phyloP scores from a whole-genome alignment of 1,140 invertebrate species.

The Physella acuta region DNA sequence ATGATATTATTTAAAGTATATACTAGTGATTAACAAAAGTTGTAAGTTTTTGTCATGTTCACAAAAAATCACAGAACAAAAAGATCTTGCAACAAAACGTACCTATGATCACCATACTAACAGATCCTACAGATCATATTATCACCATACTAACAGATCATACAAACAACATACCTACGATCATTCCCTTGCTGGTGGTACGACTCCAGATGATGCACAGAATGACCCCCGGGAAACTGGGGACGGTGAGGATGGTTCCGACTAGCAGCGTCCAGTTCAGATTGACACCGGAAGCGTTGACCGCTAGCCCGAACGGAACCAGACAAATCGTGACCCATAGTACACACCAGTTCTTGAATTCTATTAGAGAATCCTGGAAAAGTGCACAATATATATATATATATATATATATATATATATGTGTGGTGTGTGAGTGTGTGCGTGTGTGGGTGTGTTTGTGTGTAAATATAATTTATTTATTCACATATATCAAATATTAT shows the following conservation, averaged over 20 bases:
- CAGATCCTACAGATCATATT: background rate
- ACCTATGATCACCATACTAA: background rate
- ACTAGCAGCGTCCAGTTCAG: constrained; percentile 45
- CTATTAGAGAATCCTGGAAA: constrained; percentile 44
- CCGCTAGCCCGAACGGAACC: constrained; percentile 41
- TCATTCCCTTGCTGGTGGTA: constrained; percentile 33
- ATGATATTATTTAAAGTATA: background rate
- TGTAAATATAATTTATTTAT: background rate
- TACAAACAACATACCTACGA: constrained; percentile 33
- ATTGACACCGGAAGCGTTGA: constrained; percentile 36
- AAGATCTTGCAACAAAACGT: background rate
- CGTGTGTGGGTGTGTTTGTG: no score
- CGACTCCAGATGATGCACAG: constrained; percentile 46
- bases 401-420: no score
- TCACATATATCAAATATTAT: background rate
- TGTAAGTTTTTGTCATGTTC: background rate
- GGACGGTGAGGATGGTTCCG: constrained; percentile 43
- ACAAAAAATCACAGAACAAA: background rate
- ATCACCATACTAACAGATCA: background rate
- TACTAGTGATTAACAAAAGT: background rate
- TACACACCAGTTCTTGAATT: constrained; percentile 49
- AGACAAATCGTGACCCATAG: constrained; percentile 45
- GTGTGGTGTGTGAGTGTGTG: no score
- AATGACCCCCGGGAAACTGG: constrained; percentile 41
- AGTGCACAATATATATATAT: no score